Conservation (phyloP, 2,113 vertebrate species). For the Ptilorrhoa leucosticta region DNA sequence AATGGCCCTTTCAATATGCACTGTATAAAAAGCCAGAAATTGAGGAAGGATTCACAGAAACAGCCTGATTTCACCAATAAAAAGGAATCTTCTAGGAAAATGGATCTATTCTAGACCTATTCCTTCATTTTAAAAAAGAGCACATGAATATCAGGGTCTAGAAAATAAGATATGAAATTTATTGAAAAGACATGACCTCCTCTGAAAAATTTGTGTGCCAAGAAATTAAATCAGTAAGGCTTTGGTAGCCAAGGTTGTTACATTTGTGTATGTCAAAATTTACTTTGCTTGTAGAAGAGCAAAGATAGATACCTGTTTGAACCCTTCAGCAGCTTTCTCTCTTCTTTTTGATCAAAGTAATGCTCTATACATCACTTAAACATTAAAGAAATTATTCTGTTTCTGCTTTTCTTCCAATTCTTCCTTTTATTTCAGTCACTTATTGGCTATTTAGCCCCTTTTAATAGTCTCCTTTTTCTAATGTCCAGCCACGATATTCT, state of each 20-base stretch:
- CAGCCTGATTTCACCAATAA: not conserved
- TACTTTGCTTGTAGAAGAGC: not conserved
- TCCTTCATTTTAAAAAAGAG: not conserved
- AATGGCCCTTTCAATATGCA: not conserved
- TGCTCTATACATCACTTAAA: not conserved
- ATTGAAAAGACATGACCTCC: not conserved
- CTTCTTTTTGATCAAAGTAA: not conserved
- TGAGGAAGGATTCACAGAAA: not conserved
- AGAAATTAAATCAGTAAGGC: not conserved
- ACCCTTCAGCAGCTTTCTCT: not conserved
- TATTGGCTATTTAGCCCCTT: not conserved
- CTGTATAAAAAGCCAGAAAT: not conserved
- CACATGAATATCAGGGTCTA: not conserved
- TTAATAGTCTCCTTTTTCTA: not conserved
- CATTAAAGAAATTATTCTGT: not conserved
- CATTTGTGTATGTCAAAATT: not conserved
- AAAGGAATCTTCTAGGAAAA: not conserved
- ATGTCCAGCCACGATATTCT: not conserved
- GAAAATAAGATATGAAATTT: not conserved
- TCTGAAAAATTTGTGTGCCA: not conserved
- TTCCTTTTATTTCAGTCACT: not conserved
- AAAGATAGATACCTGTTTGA: not conserved
- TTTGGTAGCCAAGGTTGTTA: not conserved
- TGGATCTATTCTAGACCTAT: not conserved
- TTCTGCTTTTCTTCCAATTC: not conserved